Conservation (phyloP, 1,140 invertebrate species). For the Mya arenaria region DNA sequence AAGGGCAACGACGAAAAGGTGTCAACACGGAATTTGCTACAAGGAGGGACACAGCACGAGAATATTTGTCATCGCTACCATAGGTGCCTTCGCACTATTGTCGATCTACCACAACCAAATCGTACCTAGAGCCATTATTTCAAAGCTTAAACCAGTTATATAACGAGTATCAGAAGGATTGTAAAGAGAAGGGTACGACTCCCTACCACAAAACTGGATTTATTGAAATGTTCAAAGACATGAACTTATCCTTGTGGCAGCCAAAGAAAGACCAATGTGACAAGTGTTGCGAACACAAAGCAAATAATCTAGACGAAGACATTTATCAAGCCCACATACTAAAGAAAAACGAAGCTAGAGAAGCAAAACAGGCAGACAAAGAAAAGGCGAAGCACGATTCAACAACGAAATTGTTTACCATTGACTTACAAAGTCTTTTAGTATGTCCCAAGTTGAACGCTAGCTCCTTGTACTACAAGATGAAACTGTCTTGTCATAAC, state of each 20-base stretch:
- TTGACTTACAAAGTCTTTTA: conserved; percentile 21
- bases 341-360: conserved; percentile 29
- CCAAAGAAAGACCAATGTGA: conserved; percentile 28
- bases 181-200: background rate
- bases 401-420: conserved; percentile 9
- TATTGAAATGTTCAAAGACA: conserved; percentile 15
- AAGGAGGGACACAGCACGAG: conserved; percentile 18
- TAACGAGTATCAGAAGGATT: background rate
- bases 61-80: background rate
- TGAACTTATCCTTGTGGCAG: conserved; percentile 25
- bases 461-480: conserved; percentile 21
- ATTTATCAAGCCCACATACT: conserved; percentile 1
- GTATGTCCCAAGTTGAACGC: background rate
- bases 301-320: conserved; percentile 6
- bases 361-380: background rate
- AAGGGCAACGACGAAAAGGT: background rate
- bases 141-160: conserved; percentile 7
- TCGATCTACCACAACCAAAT: background rate
- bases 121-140: conserved; percentile 34
- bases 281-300: conserved; percentile 25
- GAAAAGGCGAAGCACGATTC: conserved; percentile 1
- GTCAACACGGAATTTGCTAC: background rate
- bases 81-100: conserved; percentile 17
- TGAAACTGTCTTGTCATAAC: conserved; percentile 21
- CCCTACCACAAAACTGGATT: conserved; percentile 21